These are phyloP conservation scores for Leptarthrus brevirostris DNA, from an alignment of 2,888 invertebrate genomes.

Conservation along the genomic window DNA sequence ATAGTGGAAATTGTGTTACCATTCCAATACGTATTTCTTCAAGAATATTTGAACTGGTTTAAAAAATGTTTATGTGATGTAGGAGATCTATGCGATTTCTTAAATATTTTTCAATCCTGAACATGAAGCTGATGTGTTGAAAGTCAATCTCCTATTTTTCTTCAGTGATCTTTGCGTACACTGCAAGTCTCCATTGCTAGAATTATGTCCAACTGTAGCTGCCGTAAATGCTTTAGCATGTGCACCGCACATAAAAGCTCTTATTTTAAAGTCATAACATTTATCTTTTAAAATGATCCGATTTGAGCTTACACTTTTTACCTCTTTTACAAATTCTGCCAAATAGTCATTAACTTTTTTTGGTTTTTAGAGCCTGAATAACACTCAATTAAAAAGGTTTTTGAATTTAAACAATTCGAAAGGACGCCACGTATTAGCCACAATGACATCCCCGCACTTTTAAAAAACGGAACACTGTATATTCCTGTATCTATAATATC, in stretches of 20 bases:
- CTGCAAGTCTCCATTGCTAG: conserved; percentile 30
- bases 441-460: too few species aligned
- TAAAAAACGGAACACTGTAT: too few species aligned
- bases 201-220: conserved; percentile 33
- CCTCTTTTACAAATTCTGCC: not conserved
- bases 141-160: conserved; percentile 4
- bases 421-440: too few species aligned
- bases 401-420: not conserved
- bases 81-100: not conserved
- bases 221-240: conserved; percentile 24
- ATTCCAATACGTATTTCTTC: conserved; percentile 34
- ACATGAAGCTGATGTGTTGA: not conserved
- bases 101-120: not conserved
- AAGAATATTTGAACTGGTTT: too few species aligned
- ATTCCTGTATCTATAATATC: not conserved
- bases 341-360: too few species aligned
- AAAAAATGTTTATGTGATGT: too few species aligned
- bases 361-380: too few species aligned
- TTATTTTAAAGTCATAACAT: too few species aligned
- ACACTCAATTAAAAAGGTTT: too few species aligned
- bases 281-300: too few species aligned
- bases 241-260: too few species aligned
- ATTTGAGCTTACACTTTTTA: too few species aligned
- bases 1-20: conserved; percentile 49
- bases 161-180: conserved; percentile 21